Base-by-base conservation (phyloP, 2,113 vertebrate species). In the Chelonoidis abingdonii region DNA sequence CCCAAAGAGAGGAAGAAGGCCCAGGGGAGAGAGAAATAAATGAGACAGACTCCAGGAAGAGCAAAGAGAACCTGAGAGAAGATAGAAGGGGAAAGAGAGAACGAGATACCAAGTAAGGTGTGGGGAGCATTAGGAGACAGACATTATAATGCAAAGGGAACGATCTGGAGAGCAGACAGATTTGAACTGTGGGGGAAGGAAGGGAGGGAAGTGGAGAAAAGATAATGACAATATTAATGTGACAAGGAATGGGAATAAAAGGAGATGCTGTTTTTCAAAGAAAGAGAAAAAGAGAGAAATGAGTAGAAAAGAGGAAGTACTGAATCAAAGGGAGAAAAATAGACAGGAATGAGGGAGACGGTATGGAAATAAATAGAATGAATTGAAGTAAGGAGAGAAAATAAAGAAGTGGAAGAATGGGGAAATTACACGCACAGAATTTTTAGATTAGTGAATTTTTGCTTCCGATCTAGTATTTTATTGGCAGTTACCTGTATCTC, bases 361-460 rank as follows among this genome's bases (percentile, higher is more conserved):
- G 19, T 52, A 62, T 72, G 24, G 4, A 82, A 7, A 78, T 78
- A 83, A 87, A 75, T 44, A 76, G 4, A 76, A 80, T 1, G 0
- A 1, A 0, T 53, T 41, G 22, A 84, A 94, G n/a, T 3, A 21
- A 89, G 56, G 56, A 50, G 1, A 56, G 13, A 82, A 95, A 95
- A 86, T 27, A 72, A 81, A 35, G 31, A 86, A 83, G 35, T 44
- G 59, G 0, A 76, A 49, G 11, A 75, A 44, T 1, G 53, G 47
- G 62, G 76, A 87, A 59, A 76, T 0, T 0, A 2, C 5, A 75
- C 5, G 9, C 10, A 41, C 2, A 75, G 22, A 16, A 1, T 31
- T 50, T 93, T 80, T 52, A 80, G 38, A 16, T 56, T 0, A 69
- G 44, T 9, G 47, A 29, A 76, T 14, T 76, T 86, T 24, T 22